Conservation (phyloP, 2,797 vertebrate species). For the Leptatherina wallacei region DNA sequence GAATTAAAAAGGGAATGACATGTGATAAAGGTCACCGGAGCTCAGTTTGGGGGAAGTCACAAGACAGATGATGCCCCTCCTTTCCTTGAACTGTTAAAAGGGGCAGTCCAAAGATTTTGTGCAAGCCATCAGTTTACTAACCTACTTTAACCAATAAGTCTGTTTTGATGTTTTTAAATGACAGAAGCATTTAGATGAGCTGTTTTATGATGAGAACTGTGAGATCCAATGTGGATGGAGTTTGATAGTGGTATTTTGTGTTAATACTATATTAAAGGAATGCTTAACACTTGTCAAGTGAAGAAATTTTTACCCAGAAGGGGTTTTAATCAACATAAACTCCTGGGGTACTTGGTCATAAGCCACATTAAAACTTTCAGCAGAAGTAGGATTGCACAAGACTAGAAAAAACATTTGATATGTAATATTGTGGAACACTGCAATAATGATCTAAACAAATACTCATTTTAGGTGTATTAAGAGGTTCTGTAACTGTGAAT, state of each 20-base stretch:
- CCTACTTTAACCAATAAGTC: background rate
- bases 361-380: background rate
- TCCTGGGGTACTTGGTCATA: background rate
- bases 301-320: background rate
- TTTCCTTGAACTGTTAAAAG: slow-evolving; percentile 28
- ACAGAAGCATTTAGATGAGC: background rate
- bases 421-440: no score
- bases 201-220: background rate
- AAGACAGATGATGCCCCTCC: background rate
- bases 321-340: background rate
- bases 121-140: background rate
- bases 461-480: no score
- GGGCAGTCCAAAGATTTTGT: background rate
- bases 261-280: no score
- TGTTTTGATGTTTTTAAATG: background rate
- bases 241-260: no score
- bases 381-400: background rate
- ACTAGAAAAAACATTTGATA: no score
- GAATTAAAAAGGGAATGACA: slow-evolving; percentile 53
- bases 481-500: no score
- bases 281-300: background rate
- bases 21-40: slow-evolving; percentile 61
- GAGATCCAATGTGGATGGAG: background rate
- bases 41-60: slow-evolving; percentile 22
- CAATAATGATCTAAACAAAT: no score